Base-by-base conservation (phyloP, 2,888 invertebrate species). In the Vesta saturnalis region DNA sequence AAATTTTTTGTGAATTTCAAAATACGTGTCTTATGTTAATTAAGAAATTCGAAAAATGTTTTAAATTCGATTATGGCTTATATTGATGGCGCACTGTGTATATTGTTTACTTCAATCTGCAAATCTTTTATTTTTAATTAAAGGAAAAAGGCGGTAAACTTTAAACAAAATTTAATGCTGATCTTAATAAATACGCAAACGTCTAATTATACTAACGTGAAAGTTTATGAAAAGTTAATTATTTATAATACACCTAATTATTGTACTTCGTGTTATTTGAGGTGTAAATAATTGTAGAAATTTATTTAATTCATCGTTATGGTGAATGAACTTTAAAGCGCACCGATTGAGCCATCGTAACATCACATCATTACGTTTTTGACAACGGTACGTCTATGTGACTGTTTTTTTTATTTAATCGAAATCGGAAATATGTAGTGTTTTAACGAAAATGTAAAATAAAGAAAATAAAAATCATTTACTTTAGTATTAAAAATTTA, bases 331-430 rank as follows among this genome's bases (percentile, higher is more conserved):
- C 73, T 73, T 72, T 69, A 67, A 63, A 61, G 18, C 52, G 12
- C 60, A 80, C 80, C 81, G 81, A 80, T 78, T 71, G 79, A 80
- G 80, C 78, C 78, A 77, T 78, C 79, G 81, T 80, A 78, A 81
- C 81, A 82, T 82, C 82, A 82, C 82, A 81, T 82, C 82, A 82
- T 82, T 81, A 82, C 81, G 79, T 81, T 80, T 62, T 80, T 76
- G 77, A 79, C 75, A 77, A 78, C 79, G 78, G 78, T 77, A 78
- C 76, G 76, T 73, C 73, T 70, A 72, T n/a, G 67, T 74, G 63
- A 57, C 64, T 58, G 60, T 71, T 73, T 72, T 63, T 72, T 70
- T 56, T 46, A 77, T 73, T 77, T 74, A 73, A 75, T 78, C 75
- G 71, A 77, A 76, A 74, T 76, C 43, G 46, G 16, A 43, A 56